A percentile compares a stretch with the other conserved stretches of the same genome.
Conservation (phyloP, 2,888 invertebrate genomes). For the Nasonia oneida region DNA sequence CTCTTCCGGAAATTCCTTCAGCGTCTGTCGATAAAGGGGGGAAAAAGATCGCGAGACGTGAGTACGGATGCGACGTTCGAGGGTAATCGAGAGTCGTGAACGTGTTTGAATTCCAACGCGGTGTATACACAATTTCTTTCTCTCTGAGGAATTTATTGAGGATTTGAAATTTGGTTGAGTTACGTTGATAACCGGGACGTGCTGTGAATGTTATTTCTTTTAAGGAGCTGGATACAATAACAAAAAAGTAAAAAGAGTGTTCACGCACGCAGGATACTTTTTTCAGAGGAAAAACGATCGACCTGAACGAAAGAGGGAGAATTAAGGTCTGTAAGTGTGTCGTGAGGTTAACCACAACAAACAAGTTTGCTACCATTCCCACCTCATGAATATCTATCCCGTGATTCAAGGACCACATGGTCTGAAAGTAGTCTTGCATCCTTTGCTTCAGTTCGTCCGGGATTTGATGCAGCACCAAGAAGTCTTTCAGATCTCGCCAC, state of each 20-base stretch:
- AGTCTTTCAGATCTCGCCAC: conserved; percentile 97
- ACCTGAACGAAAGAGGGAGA: neutral
- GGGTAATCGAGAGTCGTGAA: neutral
- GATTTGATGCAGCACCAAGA: conserved; percentile 95
- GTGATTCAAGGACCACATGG: conserved; percentile 98
- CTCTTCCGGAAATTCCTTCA: conserved; percentile 98
- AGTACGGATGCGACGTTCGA: neutral
- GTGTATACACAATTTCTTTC: too few relatives aligned
- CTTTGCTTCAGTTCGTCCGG: conserved; percentile 96
- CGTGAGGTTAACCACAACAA: neutral
- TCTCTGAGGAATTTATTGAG: too few relatives aligned
- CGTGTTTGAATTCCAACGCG: neutral
- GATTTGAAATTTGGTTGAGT: too few relatives aligned
- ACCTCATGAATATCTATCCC: conserved; percentile 98
- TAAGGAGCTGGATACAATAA: neutral
- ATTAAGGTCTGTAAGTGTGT: neutral
- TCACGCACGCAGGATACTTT: too few relatives aligned
- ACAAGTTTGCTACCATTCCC: conserved; percentile 66
- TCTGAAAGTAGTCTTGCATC: conserved; percentile 98
- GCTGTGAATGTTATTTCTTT: neutral
- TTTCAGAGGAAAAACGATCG: neutral
- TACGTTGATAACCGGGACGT: too few relatives aligned
- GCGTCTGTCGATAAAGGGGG: conserved; percentile 83
- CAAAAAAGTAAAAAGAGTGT: neutral
- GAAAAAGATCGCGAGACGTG: neutral